A percentile compares a stretch with the other conserved stretches of the same genome.
Conservation (phyloP, 2,113 vertebrate genomes). For the Trogon melanurus region DNA sequence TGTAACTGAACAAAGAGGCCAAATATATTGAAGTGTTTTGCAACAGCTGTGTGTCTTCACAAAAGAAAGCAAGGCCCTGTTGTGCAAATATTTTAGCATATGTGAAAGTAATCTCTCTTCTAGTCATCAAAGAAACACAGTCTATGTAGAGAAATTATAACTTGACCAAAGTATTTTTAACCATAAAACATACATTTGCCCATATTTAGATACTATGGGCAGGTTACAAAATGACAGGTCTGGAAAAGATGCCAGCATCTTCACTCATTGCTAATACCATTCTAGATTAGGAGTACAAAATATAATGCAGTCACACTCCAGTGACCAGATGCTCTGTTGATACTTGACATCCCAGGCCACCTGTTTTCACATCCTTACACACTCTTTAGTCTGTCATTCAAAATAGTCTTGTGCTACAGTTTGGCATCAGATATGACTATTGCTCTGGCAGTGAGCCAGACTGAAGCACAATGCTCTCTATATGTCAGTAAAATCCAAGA, state of each 20-base stretch:
- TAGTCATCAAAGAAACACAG: neutral
- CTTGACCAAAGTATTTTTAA: neutral
- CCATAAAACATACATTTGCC: neutral
- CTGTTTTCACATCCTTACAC: constrained; percentile 73
- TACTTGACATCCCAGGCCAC: constrained; percentile 74
- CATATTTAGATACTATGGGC: neutral
- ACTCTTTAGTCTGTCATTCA: constrained; percentile 73
- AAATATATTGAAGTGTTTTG: neutral
- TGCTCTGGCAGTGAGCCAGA: constrained; percentile 65
- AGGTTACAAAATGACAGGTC: neutral
- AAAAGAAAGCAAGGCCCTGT: neutral
- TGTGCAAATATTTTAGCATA: neutral
- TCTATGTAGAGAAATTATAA: neutral
- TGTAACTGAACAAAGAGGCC: neutral
- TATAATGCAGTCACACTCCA: constrained; percentile 56
- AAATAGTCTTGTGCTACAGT: constrained; percentile 32
- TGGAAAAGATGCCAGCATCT: constrained; percentile 16
- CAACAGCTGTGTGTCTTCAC: neutral
- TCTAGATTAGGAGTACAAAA: constrained; percentile 40
- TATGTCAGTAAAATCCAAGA: neutral
- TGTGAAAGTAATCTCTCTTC: neutral
- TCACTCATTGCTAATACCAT: constrained; percentile 12
- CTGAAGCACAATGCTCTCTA: neutral
- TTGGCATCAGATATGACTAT: constrained; percentile 56
- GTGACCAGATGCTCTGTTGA: constrained; percentile 76